Conservation (phyloP, 2,888 invertebrate species). For the Agrotis segetum region DNA sequence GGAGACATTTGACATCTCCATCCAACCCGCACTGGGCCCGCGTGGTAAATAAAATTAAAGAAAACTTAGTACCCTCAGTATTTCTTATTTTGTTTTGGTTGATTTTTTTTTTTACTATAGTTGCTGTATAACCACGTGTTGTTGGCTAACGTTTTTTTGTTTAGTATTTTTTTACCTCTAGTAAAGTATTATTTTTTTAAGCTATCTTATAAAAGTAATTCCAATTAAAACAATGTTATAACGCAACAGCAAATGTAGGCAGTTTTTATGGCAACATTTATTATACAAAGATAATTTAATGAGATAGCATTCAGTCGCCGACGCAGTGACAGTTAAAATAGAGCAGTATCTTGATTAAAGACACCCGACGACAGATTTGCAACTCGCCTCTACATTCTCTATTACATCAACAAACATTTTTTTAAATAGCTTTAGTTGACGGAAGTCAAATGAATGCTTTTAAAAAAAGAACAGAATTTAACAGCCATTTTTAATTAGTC, state of each 20-base stretch:
- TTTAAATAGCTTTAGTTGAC: conserved; percentile 12
- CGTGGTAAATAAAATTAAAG: too few species aligned
- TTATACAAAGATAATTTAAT: conserved; percentile 31
- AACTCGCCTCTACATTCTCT: conserved; percentile 17
- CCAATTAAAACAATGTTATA: conserved; percentile 1
- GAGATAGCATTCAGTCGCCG: conserved; percentile 26
- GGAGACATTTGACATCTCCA: too few species aligned
- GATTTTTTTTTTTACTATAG: not conserved
- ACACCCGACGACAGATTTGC: conserved; percentile 47
- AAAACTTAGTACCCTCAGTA: too few species aligned
- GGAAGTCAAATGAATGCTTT: conserved; percentile 9
- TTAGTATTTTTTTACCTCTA: not conserved
- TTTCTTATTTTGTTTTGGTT: too few species aligned
- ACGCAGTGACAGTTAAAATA: conserved; percentile 35
- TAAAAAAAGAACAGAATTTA: conserved; percentile 23
- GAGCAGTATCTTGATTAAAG: conserved; percentile 27
- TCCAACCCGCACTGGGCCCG: too few species aligned
- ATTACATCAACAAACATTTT: not conserved
- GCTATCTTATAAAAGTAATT: not conserved
- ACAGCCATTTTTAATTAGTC: conserved; percentile 29
- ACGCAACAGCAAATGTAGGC: not conserved
- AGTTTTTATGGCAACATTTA: conserved; percentile 20
- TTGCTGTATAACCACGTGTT: not conserved
- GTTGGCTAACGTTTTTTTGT: not conserved
- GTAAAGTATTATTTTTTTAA: not conserved